phyloP scores from a whole-genome alignment of 2,888 invertebrate species.

The Latrodectus hesperus region DNA sequence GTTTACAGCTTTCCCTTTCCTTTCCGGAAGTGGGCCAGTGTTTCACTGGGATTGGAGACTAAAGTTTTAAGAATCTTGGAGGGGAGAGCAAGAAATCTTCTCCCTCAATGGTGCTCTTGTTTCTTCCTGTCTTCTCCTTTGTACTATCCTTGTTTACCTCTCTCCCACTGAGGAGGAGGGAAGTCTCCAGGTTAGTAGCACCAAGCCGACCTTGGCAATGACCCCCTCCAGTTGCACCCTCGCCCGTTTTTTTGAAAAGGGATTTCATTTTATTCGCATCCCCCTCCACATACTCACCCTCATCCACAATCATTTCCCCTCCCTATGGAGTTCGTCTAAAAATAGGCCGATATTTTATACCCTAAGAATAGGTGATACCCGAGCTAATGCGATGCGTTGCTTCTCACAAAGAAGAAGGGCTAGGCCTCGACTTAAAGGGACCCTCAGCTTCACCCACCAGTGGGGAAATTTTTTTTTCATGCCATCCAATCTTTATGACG shows the following conservation, averaged over 20 bases:
- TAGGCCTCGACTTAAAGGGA: slow-evolving; percentile 45
- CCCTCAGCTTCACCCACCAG: slow-evolving; percentile 15
- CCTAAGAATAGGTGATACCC: slow-evolving; percentile 61
- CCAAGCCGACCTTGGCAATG: slow-evolving; percentile 66
- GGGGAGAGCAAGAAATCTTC: not conserved
- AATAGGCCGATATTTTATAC: slow-evolving; percentile 67
- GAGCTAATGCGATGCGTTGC: slow-evolving; percentile 59
- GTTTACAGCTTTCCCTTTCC: slow-evolving; percentile 67
- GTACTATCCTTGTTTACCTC: slow-evolving; percentile 62
- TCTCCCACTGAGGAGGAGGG: slow-evolving; percentile 1
- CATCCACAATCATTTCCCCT: slow-evolving; percentile 8
- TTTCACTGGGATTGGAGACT: slow-evolving; percentile 19
- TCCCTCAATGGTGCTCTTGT: slow-evolving; percentile 53
- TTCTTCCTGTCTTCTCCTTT: slow-evolving; percentile 60
- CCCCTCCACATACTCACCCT: slow-evolving; percentile 25
- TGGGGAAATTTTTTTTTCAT: not conserved
- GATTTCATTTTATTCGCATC: slow-evolving; percentile 22
- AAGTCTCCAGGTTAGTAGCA: slow-evolving; percentile 66
- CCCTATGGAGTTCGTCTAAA: slow-evolving; percentile 36
- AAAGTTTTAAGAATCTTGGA: not conserved
- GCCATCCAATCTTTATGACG: slow-evolving; percentile 32
- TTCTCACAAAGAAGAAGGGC: slow-evolving; percentile 32
- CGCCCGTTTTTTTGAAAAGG: slow-evolving; percentile 10
- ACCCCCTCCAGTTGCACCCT: slow-evolving; percentile 41
- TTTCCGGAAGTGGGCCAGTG: slow-evolving; percentile 63